A percentile compares a stretch with the other conserved stretches of the same genome.
Conservation (phyloP, 2,113 vertebrate species). For the Sylvia atricapilla region DNA sequence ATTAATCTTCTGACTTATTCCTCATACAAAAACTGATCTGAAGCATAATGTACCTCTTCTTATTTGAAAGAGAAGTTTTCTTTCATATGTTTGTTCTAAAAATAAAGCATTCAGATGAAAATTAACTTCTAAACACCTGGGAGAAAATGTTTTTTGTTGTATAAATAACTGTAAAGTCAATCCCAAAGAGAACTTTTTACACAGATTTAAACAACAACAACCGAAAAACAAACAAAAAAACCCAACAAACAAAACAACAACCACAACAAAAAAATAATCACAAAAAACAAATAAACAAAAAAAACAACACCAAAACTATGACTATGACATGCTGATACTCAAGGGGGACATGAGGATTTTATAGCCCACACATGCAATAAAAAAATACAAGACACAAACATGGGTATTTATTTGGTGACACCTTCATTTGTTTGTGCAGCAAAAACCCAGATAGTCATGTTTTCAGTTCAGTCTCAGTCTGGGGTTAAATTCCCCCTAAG, state of each 20-base stretch:
- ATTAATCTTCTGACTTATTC: slow-evolving; percentile 13
- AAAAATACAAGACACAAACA: background rate
- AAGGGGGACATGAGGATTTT: background rate
- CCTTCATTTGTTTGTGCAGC: background rate
- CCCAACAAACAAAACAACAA: background rate
- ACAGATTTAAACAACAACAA: background rate
- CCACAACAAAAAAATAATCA: background rate
- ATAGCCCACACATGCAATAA: background rate
- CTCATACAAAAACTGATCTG: background rate
- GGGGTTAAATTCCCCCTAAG: fast-evolving
- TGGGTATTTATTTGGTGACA: background rate
- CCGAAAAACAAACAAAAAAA: background rate
- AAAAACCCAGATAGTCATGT: background rate
- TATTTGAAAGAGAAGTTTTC: background rate
- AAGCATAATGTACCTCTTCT: background rate
- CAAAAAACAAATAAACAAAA: background rate
- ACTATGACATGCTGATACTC: background rate
- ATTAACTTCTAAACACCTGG: background rate
- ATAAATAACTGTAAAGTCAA: background rate
- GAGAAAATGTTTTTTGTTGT: background rate
- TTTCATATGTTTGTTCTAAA: background rate
- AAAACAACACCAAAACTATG: background rate
- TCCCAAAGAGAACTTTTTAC: background rate
- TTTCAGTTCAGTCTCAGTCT: background rate
- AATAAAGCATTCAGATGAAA: background rate